These are phyloP conservation scores for Arenaria interpres DNA, from an alignment of 2,113 vertebrate species.

Conservation along the genomic window DNA sequence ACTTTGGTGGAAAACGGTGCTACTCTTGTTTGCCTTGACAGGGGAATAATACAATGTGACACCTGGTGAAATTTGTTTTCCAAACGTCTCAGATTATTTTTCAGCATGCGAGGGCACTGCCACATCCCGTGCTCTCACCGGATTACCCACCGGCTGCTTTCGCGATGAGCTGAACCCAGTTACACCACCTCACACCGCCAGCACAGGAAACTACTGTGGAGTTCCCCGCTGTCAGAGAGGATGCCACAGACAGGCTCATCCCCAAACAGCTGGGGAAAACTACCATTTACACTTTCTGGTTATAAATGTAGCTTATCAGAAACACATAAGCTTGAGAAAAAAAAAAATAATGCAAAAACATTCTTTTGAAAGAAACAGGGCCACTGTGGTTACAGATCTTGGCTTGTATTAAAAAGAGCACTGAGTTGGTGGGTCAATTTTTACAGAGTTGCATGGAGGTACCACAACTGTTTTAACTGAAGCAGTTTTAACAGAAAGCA, in stretches of 20 bases:
- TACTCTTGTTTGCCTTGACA: background rate
- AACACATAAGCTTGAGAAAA: background rate
- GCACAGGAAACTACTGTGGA: too few relatives aligned
- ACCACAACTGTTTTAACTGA: background rate
- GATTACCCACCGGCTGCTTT: background rate
- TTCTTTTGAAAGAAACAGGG: background rate
- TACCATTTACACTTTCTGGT: background rate
- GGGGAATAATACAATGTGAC: background rate
- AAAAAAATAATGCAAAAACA: background rate
- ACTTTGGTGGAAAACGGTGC: background rate
- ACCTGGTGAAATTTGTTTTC: background rate
- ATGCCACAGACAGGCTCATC: background rate
- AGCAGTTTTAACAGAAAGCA: background rate
- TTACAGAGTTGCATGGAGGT: background rate
- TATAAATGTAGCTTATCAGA: background rate
- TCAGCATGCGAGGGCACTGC: background rate
- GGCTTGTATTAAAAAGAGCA: background rate
- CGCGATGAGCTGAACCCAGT: rapidly evolving
- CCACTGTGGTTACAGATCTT: background rate
- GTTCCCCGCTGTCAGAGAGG: background rate
- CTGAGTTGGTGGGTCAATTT: background rate
- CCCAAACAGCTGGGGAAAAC: background rate
- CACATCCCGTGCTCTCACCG: background rate
- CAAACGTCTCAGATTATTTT: background rate
- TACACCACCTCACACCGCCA: background rate